Evolutionary conservation across 2,888 invertebrate genomes (phyloP).

Genomic region (Epistrophe grossulariae): DNA sequence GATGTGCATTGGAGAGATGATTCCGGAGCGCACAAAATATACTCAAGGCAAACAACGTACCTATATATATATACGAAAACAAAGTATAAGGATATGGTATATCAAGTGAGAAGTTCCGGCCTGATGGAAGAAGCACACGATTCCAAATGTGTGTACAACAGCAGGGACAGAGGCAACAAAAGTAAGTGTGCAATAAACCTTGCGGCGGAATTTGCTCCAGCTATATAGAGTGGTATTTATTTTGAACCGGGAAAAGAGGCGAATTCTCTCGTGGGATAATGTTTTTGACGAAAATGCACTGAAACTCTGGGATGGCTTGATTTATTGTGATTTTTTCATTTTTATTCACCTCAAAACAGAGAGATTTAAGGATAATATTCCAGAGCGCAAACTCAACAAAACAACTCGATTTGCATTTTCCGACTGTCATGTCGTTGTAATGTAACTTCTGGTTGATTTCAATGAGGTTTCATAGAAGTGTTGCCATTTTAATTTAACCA

Average conservation of each 20-base stretch:
- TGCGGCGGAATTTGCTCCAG: conserved; percentile 29
- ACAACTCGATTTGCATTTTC: conserved; percentile 4
- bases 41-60: not conserved
- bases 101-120: conserved; percentile 74
- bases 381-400: conserved; percentile 55
- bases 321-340: not conserved
- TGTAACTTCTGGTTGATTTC: conserved; percentile 18
- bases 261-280: conserved; percentile 63
- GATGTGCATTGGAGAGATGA: conserved; percentile 58
- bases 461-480: conserved; percentile 15
- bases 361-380: not conserved
- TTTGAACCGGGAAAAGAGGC: conserved; percentile 54
- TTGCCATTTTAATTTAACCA: conserved; percentile 40
- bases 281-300: conserved; percentile 48
- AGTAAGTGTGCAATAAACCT: conserved; percentile 56
- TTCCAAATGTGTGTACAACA: conserved; percentile 16
- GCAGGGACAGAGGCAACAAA: conserved; percentile 39
- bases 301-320: conserved; percentile 40
- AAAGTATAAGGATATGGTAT: conserved; percentile 30
- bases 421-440: not conserved
- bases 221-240: conserved; percentile 18
- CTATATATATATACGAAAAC: not conserved
- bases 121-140: conserved; percentile 62
- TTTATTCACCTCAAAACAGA: conserved; percentile 73
- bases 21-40: conserved; percentile 48